Evolutionary conservation across 2,888 invertebrate genomes (phyloP), one percentile per base, ranked within the genome.

Genomic region (Plagodis pulveraria): DNA sequence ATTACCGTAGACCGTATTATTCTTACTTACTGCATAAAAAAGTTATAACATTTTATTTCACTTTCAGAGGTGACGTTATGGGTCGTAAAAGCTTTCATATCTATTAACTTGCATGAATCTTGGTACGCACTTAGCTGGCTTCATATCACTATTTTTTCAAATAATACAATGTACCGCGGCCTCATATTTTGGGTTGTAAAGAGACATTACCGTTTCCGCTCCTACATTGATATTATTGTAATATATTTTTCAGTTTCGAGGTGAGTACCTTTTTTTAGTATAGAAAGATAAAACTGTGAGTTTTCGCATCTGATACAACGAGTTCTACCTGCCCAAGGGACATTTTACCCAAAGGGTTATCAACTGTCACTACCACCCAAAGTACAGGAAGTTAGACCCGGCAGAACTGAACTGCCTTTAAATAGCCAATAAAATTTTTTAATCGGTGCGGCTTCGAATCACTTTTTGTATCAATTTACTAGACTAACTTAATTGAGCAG

Each of bases 91-190:
- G 77, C 76, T 81, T 61, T 80, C 78, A 81, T 83, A 83, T 83
- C 81, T 85, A 83, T 84, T 83, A 82, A 84, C 76, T 80, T 79
- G 77, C 72, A 79, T 74, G 79, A 81, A 80, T 79, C 79, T 79
- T 76, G 74, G 62, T 67, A 72, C 74, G 73, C 72, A 74, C 79
- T 80, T 72, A 73, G 66, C 66, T 70, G 68, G 10, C 46, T 41
- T 41, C 68, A 73, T 72, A 69, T 70, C 56, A 67, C 66, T 66
- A 69, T 65, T 57, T 68, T 71, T 69, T 70, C 59, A 66, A 55
- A 59, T 59, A 56, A 52, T 59, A 51, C 22, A 22, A 22, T 56
- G 58, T 55, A 47, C 50, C 4, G 35, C 6, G 33, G 32, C 22
- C 32, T 49, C 45, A 50, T 54, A 54, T 50, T 35, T 46, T 35